These are phyloP conservation scores for Platyscapa corneri DNA, from an alignment of 1,140 invertebrate genomes.

Conservation along the genomic window DNA sequence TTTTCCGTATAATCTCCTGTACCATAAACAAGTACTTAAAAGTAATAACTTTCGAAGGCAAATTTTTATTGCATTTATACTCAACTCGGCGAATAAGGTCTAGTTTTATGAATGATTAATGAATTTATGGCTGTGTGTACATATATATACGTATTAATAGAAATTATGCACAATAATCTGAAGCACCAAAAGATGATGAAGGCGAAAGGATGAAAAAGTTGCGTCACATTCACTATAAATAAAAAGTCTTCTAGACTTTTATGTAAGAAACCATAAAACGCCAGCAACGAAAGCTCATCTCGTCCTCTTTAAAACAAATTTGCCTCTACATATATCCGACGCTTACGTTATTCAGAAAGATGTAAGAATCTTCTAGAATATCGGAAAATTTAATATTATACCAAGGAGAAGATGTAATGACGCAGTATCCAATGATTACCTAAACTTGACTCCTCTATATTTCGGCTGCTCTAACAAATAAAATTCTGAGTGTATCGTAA, in stretches of 20 bases:
- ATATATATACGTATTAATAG: background rate
- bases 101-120: background rate
- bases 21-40: too few relatives aligned
- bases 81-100: background rate
- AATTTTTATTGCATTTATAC: conserved; percentile 1
- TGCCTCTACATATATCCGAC: background rate
- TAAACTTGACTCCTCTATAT: background rate
- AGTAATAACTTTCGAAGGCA: background rate
- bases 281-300: background rate
- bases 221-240: background rate
- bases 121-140: background rate
- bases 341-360: background rate
- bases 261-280: conserved; percentile 35
- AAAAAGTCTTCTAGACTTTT: conserved; percentile 19
- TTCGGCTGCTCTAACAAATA: background rate
- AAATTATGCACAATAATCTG: background rate
- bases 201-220: background rate
- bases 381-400: background rate
- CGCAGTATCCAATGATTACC: background rate
- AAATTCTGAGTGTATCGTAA: background rate
- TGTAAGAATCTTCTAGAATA: background rate
- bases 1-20: too few relatives aligned
- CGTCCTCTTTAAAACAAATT: conserved; percentile 20
- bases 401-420: background rate
- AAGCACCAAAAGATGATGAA: background rate